These are phyloP conservation scores for Cepphus grylle DNA, from an alignment of 2,113 vertebrate genomes.

Conservation along the genomic window DNA sequence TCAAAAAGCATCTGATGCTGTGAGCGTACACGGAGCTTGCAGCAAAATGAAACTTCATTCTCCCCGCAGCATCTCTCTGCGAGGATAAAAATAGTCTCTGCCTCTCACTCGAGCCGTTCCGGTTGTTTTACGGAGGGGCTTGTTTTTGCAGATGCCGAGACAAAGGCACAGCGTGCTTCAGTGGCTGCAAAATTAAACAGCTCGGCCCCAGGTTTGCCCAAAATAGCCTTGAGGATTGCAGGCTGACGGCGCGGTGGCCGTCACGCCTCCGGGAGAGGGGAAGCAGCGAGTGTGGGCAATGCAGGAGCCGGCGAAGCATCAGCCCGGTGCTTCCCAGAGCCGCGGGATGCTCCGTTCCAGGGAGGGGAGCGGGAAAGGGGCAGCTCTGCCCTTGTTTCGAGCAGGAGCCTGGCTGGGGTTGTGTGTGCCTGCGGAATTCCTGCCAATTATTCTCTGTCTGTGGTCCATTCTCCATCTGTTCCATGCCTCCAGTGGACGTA, in stretches of 20 bases:
- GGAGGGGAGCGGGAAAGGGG: neutral
- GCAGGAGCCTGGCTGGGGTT: fast-evolving
- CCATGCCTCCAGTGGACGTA: fast-evolving
- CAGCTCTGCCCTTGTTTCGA: neutral
- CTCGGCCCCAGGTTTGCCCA: neutral
- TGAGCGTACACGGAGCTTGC: neutral
- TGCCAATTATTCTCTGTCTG: neutral
- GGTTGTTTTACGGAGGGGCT: neutral
- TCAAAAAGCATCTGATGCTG: neutral
- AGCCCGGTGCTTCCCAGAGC: fast-evolving
- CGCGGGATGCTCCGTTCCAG: fast-evolving
- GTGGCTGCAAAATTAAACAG: neutral
- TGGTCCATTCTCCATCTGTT: neutral
- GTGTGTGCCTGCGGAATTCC: neutral
- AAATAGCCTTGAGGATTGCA: neutral
- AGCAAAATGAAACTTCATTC: neutral
- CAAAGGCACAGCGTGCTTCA: neutral
- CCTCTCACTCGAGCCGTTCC: neutral
- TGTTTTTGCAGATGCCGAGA: neutral
- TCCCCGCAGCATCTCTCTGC: neutral
- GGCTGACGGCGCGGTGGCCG: neutral
- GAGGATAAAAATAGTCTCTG: neutral
- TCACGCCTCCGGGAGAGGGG: fast-evolving
- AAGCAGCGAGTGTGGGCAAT: fast-evolving
- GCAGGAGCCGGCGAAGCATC: too few relatives aligned